Base-by-base conservation (phyloP, 2,113 vertebrate species). In the Nansenia antarctica region DNA sequence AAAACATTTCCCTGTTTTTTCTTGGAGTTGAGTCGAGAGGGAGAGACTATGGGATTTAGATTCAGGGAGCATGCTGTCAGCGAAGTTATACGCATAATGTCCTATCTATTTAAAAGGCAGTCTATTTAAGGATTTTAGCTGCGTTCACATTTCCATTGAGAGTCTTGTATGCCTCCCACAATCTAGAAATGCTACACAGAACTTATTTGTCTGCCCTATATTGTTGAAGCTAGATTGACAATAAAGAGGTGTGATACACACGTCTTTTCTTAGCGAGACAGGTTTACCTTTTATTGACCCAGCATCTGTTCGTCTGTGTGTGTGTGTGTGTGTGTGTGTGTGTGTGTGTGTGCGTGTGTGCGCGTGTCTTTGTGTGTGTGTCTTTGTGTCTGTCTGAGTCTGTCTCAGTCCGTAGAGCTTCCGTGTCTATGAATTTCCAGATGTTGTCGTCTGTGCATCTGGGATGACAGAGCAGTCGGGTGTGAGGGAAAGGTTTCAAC, bases 361-460 rank as follows among this genome's bases (percentile, higher is more conserved):
- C 55, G 60, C 30, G 30, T 57, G 58, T 53, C 54, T 69, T 24
- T 37, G 64, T 22, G 29, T 20, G 31, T 9, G 27, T n/a, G 62
- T 32, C 37, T 22, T 24, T 69, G 15, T 54, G 64, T 66, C n/a
- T 35, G 20, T 20, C 1, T 15, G 45, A 3, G 30, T n/a, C 18
- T 29, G 14, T 39, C 24, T 30, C 12, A 20, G 65, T 39, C 58
- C n/a, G 32, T 22, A 9, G 20, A 69, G 62, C 18, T 65, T 76
- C 62, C 22, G 49, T 52, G 70, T 73, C 20, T 35, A 35, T 35
- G 32, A 80, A 62, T 65, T 55, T 85, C 85, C 85, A 89, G 87
- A 88, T 89, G 86, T 85, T 86, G 67, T 58, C 70, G n/a, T n/a
- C n/a, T 70, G 62, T 72, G 76, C 86, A 79, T 74, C 69, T 83